Evolutionary conservation across 2,888 invertebrate species (phyloP), one percentile per base, ranked within the genome.

Genomic region (Piscicola geometra): DNA sequence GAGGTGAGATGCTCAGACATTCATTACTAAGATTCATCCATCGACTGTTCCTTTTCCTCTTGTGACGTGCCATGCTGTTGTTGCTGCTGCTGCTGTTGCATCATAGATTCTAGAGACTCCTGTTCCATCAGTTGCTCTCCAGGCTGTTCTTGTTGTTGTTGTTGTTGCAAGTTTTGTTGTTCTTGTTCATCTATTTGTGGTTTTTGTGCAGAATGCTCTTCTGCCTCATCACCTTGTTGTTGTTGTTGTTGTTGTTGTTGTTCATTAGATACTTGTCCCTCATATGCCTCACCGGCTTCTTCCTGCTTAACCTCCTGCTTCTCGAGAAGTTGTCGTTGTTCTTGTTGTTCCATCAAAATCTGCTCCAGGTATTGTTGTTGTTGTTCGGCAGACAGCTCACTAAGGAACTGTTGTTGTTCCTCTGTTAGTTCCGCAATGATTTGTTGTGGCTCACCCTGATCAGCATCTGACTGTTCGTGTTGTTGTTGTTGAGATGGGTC

Each of bases 91-190:
- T 33, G 36, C n/a, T 36, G 71, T 41, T 41, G 41, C 9, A 41
- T 5, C 41, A 41, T 41, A 15, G 41, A 41, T 5, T 41, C 41
- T 41, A 41, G 5, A 41, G 41, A 41, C 15, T 71, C 52, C 32
- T 71, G 52, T 30, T 50, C n/a, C 56, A 71, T n/a, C 32, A 52
- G 71, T 21, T 71, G 71, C 47, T 71, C 50, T 35, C 52, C 71
- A 41, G 41, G 15, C 1, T 30, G 71, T 30, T 52, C 52, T 28
- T 36, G 71, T 41, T 71, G 71, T 50, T 25, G 25, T 71, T 52
- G 71, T 18, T 70, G 41, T 41, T 41, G 25, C n/a, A n/a, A 56
- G 15, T 56, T 5, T 56, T 56, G 60, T 56, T 56, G 60, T 56
- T 5, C 60, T 56, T 9, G 9, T 56, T 25, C 60, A 18, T 56